Conservation (phyloP, 1,140 invertebrate genomes). For the Meloidogyne floridensis region DNA sequence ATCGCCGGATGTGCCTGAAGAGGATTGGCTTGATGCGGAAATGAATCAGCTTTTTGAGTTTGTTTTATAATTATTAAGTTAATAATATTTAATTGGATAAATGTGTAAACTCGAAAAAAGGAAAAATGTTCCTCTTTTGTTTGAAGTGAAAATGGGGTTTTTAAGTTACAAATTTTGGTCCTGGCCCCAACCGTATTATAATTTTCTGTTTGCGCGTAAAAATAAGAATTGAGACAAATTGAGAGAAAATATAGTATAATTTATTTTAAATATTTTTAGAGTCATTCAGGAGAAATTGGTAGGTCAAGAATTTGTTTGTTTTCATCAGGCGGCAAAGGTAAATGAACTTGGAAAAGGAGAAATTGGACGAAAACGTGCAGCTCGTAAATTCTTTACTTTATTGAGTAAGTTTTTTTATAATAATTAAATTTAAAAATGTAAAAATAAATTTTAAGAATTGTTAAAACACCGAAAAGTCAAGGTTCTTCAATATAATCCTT, state of each 20-base stretch:
- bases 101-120: neutral
- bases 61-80: neutral
- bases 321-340: neutral
- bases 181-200: no score
- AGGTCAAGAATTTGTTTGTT: neutral
- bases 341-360: neutral
- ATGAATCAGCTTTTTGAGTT: neutral
- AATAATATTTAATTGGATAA: neutral
- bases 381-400: conserved; percentile 27
- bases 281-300: no score
- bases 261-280: no score
- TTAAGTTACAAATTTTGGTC: no score
- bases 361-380: neutral
- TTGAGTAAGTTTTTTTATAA: conserved; percentile 18
- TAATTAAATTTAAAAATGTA: neutral
- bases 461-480: conserved; percentile 17
- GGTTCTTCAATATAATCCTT: conserved; percentile 14
- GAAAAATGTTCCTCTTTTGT: no score
- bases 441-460: conserved; percentile 17
- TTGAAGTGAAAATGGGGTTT: no score
- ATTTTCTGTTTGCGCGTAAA: no score
- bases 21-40: neutral
- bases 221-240: no score
- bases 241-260: no score
- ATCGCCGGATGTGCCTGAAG: neutral